Evolutionary conservation across 2,113 vertebrate species (phyloP), one percentile per base, ranked within the genome.

Genomic region (Corythoichthys intestinalis): DNA sequence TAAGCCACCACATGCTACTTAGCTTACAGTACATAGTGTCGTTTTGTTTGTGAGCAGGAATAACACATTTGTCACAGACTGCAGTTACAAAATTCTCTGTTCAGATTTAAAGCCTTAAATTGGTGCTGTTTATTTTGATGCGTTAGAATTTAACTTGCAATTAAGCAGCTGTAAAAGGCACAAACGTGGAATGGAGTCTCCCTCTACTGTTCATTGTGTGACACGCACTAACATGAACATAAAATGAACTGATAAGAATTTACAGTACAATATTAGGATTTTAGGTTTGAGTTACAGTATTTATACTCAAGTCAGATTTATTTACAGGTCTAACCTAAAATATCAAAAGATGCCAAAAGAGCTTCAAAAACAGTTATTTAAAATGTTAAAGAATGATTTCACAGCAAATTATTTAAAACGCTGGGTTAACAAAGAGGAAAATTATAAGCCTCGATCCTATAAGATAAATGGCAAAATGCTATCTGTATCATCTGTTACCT

Each of bases 181-280:
- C 50, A 68, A n/a, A 0, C 15, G 28, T 85, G 69, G 73, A 72
- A 66, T 59, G 0, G 10, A 71, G 86, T 85, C 85, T 86, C 89
- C 86, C 89, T 77, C 87, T 90, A 59, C 83, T 90, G 89, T 79
- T 70, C 75, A 77, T 35, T 71, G 14, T 28, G 34, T 73, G 57
- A 80, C 44, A 50, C 80, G 47, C 85, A 28, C 35, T 12, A 14
- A 44, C 13, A 34, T 57, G 10, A 7, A 15, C 2, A 12, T 46
- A 46, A 20, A 13, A 38, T 20, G 15, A 44, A 7, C 35, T 38
- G 1, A 4, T 37, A 17, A 60, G 12, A 39, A 39, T 17, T 59
- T 17, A 15, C 20, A 28, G 20, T 28, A 28, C 20, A 28, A 28
- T 28, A 28, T 28, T n/a, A 6, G 17, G 38, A 46, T 62, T 62